A percentile compares a stretch with the other conserved stretches of the same genome.
Evolutionary conservation across 2,888 invertebrate genomes (phyloP).

Genomic region (Ametastegia equiseti): DNA sequence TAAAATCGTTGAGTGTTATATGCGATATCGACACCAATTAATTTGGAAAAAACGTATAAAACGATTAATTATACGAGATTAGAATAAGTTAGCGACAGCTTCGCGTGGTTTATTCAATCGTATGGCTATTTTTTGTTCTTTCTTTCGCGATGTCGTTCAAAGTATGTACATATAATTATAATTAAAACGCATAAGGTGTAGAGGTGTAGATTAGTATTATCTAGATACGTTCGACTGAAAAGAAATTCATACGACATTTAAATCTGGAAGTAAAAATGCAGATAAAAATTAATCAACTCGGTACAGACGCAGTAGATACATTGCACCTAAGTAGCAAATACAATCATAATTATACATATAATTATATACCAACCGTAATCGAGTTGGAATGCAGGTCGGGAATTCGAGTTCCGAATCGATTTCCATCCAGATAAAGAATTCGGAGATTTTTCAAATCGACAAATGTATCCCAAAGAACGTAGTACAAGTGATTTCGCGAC

Average conservation of each 20-base stretch:
- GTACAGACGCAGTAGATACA: no score
- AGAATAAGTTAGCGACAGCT: not conserved
- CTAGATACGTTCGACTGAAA: no score
- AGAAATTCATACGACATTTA: no score
- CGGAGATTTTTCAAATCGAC: slow-evolving; percentile 65
- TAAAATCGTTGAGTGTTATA: not conserved
- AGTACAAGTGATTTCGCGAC: slow-evolving; percentile 75
- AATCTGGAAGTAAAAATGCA: no score
- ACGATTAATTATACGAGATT: not conserved
- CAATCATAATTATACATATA: not conserved
- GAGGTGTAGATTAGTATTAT: no score
- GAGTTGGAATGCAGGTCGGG: slow-evolving; percentile 65
- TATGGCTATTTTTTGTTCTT: not conserved
- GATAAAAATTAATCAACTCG: no score
- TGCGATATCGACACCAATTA: not conserved
- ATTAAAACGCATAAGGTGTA: no score
- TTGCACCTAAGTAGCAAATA: not conserved
- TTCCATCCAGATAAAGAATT: slow-evolving; percentile 68
- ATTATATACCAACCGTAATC: slow-evolving; percentile 64
- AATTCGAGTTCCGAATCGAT: slow-evolving; percentile 68
- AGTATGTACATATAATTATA: not conserved
- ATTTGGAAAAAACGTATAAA: not conserved
- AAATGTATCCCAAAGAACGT: slow-evolving; percentile 74
- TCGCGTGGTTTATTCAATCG: not conserved
- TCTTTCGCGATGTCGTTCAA: not conserved